These are phyloP conservation scores for Wasmannia auropunctata DNA, from an alignment of 1,140 invertebrate species.

Conservation along the genomic window DNA sequence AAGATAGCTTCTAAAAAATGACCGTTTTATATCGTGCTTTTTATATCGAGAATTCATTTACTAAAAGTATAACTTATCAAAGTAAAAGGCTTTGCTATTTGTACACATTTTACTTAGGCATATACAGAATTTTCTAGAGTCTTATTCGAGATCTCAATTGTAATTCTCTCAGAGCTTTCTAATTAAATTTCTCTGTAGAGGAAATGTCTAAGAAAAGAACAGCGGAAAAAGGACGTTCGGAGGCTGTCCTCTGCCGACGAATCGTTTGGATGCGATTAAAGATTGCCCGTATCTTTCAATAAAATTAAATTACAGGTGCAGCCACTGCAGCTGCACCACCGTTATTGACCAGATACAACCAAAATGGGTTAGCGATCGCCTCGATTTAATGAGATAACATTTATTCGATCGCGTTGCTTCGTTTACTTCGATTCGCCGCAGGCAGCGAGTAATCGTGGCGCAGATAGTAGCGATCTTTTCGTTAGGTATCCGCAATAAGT, in stretches of 20 bases:
- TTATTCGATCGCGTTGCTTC: slow-evolving; percentile 27
- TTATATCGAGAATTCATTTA: not conserved
- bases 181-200: not conserved
- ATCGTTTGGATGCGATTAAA: slow-evolving; percentile 23
- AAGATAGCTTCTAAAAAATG: not conserved
- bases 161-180: not conserved
- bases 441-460: not conserved
- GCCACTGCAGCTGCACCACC: not conserved
- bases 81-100: not conserved
- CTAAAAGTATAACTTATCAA: not conserved
- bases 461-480: not conserved
- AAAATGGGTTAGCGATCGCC: slow-evolving; percentile 15
- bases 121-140: not conserved
- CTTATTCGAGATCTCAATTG: not conserved
- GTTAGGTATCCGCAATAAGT: not conserved
- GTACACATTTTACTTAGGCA: not conserved
- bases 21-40: not conserved
- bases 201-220: slow-evolving; percentile 6
- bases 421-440: slow-evolving; percentile 1
- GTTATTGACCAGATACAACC: not conserved
- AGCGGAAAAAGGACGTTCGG: not conserved
- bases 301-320: slow-evolving; percentile 33
- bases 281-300: not conserved
- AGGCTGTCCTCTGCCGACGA: not conserved
- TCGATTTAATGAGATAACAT: slow-evolving; percentile 47